Base-by-base conservation (phyloP, 2,797 vertebrate species). In the Cyclura pinguis region DNA sequence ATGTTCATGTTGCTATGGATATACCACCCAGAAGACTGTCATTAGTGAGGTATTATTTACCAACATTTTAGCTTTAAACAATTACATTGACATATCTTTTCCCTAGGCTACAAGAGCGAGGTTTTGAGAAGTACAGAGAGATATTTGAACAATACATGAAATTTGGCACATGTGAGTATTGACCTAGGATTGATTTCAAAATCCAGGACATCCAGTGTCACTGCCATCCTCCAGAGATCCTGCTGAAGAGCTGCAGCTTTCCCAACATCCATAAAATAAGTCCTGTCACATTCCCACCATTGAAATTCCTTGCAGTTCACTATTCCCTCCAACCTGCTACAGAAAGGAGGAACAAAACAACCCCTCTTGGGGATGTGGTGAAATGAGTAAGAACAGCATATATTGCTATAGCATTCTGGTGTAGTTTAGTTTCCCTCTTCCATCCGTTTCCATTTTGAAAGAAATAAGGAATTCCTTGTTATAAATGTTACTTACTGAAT, bases 71-170 rank as follows among this genome's bases (percentile, higher is more conserved):
- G 29, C 32, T 76, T 72, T 85, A 52, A 55, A 91, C 90, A 73
- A 76, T 67, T 16, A 1, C 59, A 5, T 59, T 22, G n/a, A 32
- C n/a, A 20, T 84, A 5, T 84, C 3, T 94, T 89, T 0, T 59
- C 80, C 89, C 90, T 80, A 97, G 96, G 67, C 38, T 96, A 59
- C 87, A 91, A 88, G 90, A 90, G 42, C 90, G 38, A 74, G 69
- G 89, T 52, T 93, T 95, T 84, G 89, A 91, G 59, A 93, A 82
- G 20, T 94, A 91, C 89, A 95, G 52, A 87, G 86, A 94, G 52
- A 13, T 62, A 12, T 59, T 96, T 64, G 14, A 76, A 27, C 91
- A 85, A 83, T 67, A 94, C 81, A 27, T 96, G 42, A 93, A 4
- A 82, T 92, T 13, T 83, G 67, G 47, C 59, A 18, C 80, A 78